Percentiles rank a stretch among this genome's conserved stretches.
phyloP scores from a whole-genome alignment of 2,113 vertebrate genomes.

The Chitala chitala region DNA sequence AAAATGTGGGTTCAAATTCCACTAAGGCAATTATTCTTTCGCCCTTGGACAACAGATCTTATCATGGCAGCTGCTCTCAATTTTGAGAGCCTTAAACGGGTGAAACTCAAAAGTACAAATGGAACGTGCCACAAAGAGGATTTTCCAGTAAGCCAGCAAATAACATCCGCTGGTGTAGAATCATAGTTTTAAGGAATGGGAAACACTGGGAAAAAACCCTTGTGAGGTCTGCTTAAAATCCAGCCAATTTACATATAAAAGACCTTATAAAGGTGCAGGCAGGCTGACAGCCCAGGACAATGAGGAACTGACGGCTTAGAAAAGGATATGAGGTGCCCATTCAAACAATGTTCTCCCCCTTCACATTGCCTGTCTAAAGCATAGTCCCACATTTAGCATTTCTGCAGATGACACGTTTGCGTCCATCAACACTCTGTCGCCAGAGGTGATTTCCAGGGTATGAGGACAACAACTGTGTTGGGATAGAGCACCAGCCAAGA shows the following conservation, averaged over 20 bases:
- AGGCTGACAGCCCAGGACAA: not conserved
- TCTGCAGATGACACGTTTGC: not conserved
- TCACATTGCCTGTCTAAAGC: not conserved
- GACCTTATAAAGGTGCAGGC: not conserved
- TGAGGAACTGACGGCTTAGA: too few relatives aligned
- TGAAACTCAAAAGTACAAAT: not conserved
- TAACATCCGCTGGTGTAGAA: not conserved
- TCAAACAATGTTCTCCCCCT: not conserved
- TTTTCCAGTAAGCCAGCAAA: not conserved
- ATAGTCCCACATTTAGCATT: not conserved
- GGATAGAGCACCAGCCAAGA: too few relatives aligned
- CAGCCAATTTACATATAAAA: too few relatives aligned
- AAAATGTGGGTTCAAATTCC: not conserved
- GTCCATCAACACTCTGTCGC: not conserved
- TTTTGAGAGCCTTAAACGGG: too few relatives aligned
- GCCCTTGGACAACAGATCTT: not conserved
- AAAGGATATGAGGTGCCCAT: not conserved
- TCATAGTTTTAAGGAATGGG: too few relatives aligned
- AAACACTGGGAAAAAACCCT: too few relatives aligned
- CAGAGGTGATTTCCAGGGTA: slow-evolving; percentile 3
- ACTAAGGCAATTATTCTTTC: not conserved
- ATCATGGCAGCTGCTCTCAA: not conserved
- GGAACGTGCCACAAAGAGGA: not conserved
- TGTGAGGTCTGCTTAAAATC: too few relatives aligned
- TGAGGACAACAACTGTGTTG: too few relatives aligned